These are phyloP conservation scores for Nephrocerus scutellatus DNA, from an alignment of 2,888 invertebrate genomes.

Conservation along the genomic window DNA sequence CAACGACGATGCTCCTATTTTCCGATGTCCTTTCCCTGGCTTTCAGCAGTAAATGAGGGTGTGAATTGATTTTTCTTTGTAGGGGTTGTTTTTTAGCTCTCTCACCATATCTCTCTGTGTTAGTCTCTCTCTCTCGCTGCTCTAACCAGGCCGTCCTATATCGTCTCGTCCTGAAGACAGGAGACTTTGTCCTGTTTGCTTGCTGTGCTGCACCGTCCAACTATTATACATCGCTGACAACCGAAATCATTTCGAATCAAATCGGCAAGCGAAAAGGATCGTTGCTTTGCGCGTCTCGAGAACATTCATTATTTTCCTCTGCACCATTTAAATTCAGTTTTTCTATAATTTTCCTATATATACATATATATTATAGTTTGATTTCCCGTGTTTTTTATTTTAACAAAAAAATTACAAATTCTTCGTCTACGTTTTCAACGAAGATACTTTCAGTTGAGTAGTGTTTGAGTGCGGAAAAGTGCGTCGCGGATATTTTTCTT, in stretches of 20 bases:
- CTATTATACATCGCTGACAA: neutral
- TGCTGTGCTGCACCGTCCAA: constrained; percentile 6
- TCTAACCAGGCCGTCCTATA: constrained; percentile 3
- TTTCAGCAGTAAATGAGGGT: no score
- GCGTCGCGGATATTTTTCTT: constrained; percentile 2
- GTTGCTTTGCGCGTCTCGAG: constrained; percentile 12
- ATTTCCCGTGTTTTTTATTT: constrained; percentile 4
- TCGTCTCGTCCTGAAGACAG: neutral
- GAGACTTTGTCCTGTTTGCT: neutral
- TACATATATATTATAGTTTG: constrained; percentile 11
- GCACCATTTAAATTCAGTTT: constrained; percentile 15
- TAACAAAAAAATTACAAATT: no score
- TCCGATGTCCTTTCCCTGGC: no score
- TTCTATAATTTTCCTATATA: no score
- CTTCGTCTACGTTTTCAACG: no score
- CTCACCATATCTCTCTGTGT: neutral
- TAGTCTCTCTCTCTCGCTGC: no score
- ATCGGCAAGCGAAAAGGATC: constrained; percentile 17
- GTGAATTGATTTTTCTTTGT: constrained; percentile 20
- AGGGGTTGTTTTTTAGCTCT: constrained; percentile 3
- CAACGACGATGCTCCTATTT: no score
- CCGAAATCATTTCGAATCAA: constrained; percentile 15
- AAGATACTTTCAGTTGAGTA: constrained; percentile 6
- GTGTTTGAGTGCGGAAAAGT: constrained; percentile 3
- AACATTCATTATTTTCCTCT: constrained; percentile 17